These are phyloP conservation scores for Morelia viridis DNA, from an alignment of 2,797 vertebrate species.

Conservation along the genomic window DNA sequence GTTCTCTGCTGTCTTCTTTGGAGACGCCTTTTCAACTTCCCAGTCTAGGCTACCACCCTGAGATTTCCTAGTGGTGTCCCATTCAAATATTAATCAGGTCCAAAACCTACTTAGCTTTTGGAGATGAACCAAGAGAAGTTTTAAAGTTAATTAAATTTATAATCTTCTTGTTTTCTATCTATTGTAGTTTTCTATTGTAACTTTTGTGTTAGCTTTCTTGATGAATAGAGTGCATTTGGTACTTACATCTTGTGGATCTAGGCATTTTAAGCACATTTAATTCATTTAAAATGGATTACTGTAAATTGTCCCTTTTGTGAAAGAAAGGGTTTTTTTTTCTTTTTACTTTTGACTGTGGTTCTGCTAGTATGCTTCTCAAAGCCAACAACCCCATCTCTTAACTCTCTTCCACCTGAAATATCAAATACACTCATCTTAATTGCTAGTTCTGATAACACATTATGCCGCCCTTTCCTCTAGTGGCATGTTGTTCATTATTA, in stretches of 20 bases:
- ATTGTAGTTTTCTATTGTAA: neutral
- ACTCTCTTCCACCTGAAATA: neutral
- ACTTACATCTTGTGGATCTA: neutral
- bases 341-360: neutral
- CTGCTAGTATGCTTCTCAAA: neutral
- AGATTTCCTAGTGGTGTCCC: neutral
- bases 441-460: neutral
- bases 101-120: neutral
- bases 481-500: neutral
- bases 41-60: neutral
- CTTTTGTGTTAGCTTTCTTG: neutral
- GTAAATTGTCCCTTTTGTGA: neutral
- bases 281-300: neutral
- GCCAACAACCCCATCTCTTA: neutral
- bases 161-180: neutral
- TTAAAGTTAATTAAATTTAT: neutral
- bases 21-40: neutral
- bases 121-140: neutral
- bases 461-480: neutral
- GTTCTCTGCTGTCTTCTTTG: neutral
- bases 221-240: neutral
- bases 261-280: neutral
- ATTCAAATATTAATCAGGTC: neutral
- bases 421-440: neutral
- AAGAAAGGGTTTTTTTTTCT: neutral